These are phyloP conservation scores for Natrix natrix DNA, from an alignment of 2,797 vertebrate species.

Conservation along the genomic window DNA sequence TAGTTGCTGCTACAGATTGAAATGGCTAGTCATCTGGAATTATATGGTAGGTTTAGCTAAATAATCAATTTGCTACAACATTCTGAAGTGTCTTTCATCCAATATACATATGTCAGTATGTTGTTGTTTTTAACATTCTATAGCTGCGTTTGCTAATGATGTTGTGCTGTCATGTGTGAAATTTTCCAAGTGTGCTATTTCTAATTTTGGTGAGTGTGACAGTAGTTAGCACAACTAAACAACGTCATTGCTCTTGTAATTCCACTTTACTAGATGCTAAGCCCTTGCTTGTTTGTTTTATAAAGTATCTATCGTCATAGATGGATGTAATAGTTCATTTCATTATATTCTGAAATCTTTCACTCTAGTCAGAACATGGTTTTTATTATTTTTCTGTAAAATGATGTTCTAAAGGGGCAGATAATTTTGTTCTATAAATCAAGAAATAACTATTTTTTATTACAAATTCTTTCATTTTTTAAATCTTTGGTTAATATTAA, in stretches of 20 bases:
- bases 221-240: neutral
- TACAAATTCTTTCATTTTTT: neutral
- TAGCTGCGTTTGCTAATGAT: neutral
- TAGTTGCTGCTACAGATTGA: slow-evolving; percentile 3
- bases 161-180: slow-evolving; percentile 9
- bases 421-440: neutral
- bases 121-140: neutral
- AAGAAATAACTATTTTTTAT: neutral
- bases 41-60: slow-evolving; percentile 5
- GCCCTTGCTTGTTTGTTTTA: slow-evolving; percentile 40
- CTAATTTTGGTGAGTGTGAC: slow-evolving; percentile 18
- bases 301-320: slow-evolving; percentile 8
- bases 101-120: slow-evolving; percentile 2
- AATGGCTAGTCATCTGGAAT: slow-evolving; percentile 5
- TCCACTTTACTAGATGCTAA: slow-evolving; percentile 46
- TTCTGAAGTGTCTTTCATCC: neutral
- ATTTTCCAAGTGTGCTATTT: neutral
- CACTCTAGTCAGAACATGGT: neutral
- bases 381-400: neutral
- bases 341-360: neutral
- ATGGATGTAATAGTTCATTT: slow-evolving; percentile 20
- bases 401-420: neutral
- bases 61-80: neutral
- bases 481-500: neutral
- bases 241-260: slow-evolving; percentile 41